Base-by-base conservation (phyloP, 2,888 invertebrate genomes). In the Gastracanthus pulcherrimus region DNA sequence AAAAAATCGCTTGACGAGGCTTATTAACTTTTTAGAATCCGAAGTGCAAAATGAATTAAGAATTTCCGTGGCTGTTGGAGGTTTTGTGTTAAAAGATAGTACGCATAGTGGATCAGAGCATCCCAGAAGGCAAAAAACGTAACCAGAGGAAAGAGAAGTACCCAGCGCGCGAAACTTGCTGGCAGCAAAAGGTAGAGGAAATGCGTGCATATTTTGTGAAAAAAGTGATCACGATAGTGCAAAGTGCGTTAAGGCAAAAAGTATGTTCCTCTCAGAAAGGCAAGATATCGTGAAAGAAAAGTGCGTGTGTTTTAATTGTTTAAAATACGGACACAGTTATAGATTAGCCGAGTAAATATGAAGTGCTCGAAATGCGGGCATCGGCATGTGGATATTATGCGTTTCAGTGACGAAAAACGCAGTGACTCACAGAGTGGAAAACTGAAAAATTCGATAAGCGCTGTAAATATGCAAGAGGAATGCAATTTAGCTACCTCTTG, bases 281-380 rank as follows among this genome's bases (percentile, higher is more conserved):
- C n/a, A n/a, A n/a, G n/a, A n/a, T n/a, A 9, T 79, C 13, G 81
- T 80, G 6, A 84, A 82, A 76, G 55, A 80, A 13, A 84, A 84
- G 60, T 69, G 78, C 3, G 83, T 77, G n/a, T 87, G 87, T 83
- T 87, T 85, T 77, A 80, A 76, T 26, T 87, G 87, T 75, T 66
- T 88, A 2, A 83, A 80, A 34, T 51, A 19, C 16, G 84, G 83
- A 7, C 88, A 87, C 79, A 34, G 84, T 80, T 36, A 2, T 5
- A 3, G n/a, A 19, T 16, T 16, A 4, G 64, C 38, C 36, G 38
- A 2, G 36, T 38, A 19, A n/a, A 64, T 36, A 9, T 64, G 19
- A 64, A 36, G 62, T 87, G 87, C 71, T 67, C 76, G 5, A 77
- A 86, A 60, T 88, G 87, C 72, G 77, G 72, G 11, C 76, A 77